Conservation (phyloP, 2,797 vertebrate genomes). For the Tarsius wallacei region DNA sequence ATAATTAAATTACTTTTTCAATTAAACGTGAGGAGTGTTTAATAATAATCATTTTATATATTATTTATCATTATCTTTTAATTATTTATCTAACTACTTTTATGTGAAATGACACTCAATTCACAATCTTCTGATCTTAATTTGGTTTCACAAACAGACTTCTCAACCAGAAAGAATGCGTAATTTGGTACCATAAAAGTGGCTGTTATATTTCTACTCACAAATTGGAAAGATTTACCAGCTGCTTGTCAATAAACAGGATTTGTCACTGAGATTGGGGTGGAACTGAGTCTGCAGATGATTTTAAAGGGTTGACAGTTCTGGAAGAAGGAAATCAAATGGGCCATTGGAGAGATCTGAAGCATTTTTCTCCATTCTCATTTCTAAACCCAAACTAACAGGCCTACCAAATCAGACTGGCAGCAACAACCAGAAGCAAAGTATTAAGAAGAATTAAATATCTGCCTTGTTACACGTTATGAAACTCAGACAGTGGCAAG, state of each 20-base stretch:
- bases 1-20: not conserved
- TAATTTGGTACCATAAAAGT: not conserved
- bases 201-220: not conserved
- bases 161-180: not conserved
- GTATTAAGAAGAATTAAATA: not conserved
- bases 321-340: not conserved
- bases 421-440: not conserved
- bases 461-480: not conserved
- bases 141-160: not conserved
- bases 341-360: not conserved
- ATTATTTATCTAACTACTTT: conserved; percentile 27
- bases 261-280: not conserved
- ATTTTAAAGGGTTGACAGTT: not conserved
- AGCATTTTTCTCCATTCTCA: not conserved
- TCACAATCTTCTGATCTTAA: conserved; percentile 40
- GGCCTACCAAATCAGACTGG: not conserved
- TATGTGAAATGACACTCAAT: not conserved
- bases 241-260: not conserved
- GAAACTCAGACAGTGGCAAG: not conserved
- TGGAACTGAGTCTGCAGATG: not conserved
- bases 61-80: not conserved
- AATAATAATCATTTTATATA: not conserved
- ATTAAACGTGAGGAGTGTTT: not conserved
- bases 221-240: not conserved
- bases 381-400: not conserved